Evolutionary conservation across 2,888 invertebrate species (phyloP), one percentile per base, ranked within the genome.

Genomic region (Orchestes rusci): DNA sequence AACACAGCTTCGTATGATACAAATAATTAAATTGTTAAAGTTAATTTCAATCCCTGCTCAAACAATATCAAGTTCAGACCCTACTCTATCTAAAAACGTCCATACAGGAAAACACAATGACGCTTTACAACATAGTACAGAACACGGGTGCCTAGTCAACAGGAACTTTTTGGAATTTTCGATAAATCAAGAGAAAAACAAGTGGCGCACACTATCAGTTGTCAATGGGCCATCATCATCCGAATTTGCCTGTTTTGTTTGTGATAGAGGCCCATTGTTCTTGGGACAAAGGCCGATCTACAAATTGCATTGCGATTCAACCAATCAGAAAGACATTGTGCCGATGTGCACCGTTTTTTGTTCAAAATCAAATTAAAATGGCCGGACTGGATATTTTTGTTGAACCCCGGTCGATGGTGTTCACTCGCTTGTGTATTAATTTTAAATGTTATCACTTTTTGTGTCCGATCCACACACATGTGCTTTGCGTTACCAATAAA

Each of bases 291-390:
- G 56, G 62, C 60, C 57, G 61, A 66, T 67, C 66, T 65, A 69
- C 68, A 69, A 69, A 69, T 69, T 69, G 67, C 68, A 67, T 67
- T 68, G 66, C 66, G 67, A 68, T 64, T 64, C 67, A 69, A 58
- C 67, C 67, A 68, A 68, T 69, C 68, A 69, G 67, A 69, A 69
- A 68, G 57, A 59, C 63, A 65, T 69, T 69, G 68, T 69, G 39
- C 48, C 53, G 52, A 56, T 59, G 23, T 23, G 59, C 50, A 57
- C 57, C 56, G 59, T 61, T 59, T 62, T 62, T 64, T 62, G 56
- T 56, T 48, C 52, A 41, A 40, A 53, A 50, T 51, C 56, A 60
- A 63, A 64, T 63, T 62, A 63, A 64, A n/a, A n/a, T 63, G 10
- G 10, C 5, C 23, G 7, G 23, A 23, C 23, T 23, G 23, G 23